Evolutionary conservation across 2,113 vertebrate genomes (phyloP), one percentile per base, ranked within the genome.

Genomic region (Verasper variegatus): DNA sequence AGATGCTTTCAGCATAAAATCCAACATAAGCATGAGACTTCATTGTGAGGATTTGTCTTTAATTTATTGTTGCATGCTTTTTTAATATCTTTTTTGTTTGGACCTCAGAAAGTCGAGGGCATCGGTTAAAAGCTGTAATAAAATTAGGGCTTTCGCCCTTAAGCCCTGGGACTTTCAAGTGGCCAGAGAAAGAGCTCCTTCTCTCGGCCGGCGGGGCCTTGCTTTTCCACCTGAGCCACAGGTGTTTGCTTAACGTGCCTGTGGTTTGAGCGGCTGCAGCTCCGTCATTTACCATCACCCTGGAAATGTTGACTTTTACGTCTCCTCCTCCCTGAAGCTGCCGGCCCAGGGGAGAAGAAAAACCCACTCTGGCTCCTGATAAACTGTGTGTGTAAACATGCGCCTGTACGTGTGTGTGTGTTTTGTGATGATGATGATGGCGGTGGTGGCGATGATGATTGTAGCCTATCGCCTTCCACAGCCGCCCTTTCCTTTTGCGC

Each of bases 171-270:
- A 35, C 72, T 74, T 74, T 82, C 66, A 71, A 74, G 86, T 81
- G 79, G 71, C n/a, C 74, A 79, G 73, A 92, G 87, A 91, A 88
- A 87, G 83, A 85, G 72, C 57, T 61, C 74, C 78, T 87, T 92
- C 85, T 89, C 74, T 78, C 10, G 69, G 24, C 24, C 24, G 24
- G 24, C 27, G 27, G 3, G 27, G 2, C 6, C 20, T 71, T 66
- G 61, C 82, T 90, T 88, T 90, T 89, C 88, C 88, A 92, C 88
- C 89, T 92, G 87, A 90, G 72, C 74, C 82, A 4, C 85, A 92
- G 89, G 90, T 93, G 92, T 92, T 92, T 92, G 80, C 83, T 86
- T 80, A 92, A 63, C 85, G 81, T 75, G 78, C 81, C 80, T 93
- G 90, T 57, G 91, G 89, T 84, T 85, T 76, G 65, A 84, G 83